Evolutionary conservation across 92 coral and sea anemone species (phyloP).

Genomic region (Palythoa caribaeorum): DNA sequence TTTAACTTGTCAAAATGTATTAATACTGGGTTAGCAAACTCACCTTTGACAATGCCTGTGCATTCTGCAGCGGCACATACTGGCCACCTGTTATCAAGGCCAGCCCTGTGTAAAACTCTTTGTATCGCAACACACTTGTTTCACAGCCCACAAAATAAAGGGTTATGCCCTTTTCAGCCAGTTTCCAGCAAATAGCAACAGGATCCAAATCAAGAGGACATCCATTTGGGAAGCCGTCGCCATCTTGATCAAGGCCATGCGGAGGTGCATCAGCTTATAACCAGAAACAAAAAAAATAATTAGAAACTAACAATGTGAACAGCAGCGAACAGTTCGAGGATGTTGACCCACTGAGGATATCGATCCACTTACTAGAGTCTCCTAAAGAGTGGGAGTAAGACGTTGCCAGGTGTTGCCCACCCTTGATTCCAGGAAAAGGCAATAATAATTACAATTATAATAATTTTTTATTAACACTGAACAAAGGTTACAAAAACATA

Average conservation of each 20-base stretch:
- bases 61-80: slow-evolving; percentile 82
- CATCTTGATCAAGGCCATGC: slow-evolving; percentile 80
- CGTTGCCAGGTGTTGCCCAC: no score
- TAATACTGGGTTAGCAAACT: not conserved
- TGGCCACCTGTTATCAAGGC: slow-evolving; percentile 95
- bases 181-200: slow-evolving; percentile 63
- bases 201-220: slow-evolving; percentile 91
- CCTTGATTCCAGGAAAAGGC: no score
- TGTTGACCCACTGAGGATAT: no score
- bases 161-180: slow-evolving; percentile 88
- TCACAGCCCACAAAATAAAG: slow-evolving; percentile 97
- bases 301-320: no score
- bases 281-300: not conserved
- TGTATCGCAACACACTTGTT: slow-evolving; percentile 71
- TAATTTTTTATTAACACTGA: no score
- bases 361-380: no score
- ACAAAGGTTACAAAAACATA: no score
- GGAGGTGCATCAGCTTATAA: slow-evolving; percentile 97
- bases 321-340: no score
- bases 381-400: no score
- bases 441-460: no score
- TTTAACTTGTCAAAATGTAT: not conserved
- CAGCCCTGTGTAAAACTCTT: slow-evolving; percentile 85
- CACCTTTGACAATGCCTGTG: slow-evolving; percentile 84
- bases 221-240: slow-evolving; percentile 89